A percentile compares a stretch with the other conserved stretches of the same genome.
Evolutionary conservation across 2,113 vertebrate species (phyloP).

Genomic region (Macaca fascicularis): T2T-MFA8v1.1 NC_088377.1:100188501-100189000

Average conservation of each 20-base stretch:
- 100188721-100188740: not conserved
- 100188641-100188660: not conserved
- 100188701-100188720: not conserved
- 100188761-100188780: no score
- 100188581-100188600: not conserved
- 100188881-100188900: not conserved
- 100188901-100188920: not conserved
- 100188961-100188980: not conserved
- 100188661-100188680: not conserved
- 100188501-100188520: not conserved
- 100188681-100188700: not conserved
- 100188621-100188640: not conserved
- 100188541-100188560: not conserved
- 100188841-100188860: not conserved
- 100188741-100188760: fast-evolving
- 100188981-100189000: not conserved
- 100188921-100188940: not conserved
- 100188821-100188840: not conserved
- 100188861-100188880: not conserved
- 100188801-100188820: not conserved
- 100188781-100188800: not conserved
- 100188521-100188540: not conserved
- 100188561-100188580: not conserved
- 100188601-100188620: not conserved
- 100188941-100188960: not conserved